Percentiles rank a stretch among this genome's conserved stretches.
These are phyloP conservation scores for Phrynosoma blainvillii DNA, from an alignment of 2,113 vertebrate genomes.

Conservation along the genomic window DNA sequence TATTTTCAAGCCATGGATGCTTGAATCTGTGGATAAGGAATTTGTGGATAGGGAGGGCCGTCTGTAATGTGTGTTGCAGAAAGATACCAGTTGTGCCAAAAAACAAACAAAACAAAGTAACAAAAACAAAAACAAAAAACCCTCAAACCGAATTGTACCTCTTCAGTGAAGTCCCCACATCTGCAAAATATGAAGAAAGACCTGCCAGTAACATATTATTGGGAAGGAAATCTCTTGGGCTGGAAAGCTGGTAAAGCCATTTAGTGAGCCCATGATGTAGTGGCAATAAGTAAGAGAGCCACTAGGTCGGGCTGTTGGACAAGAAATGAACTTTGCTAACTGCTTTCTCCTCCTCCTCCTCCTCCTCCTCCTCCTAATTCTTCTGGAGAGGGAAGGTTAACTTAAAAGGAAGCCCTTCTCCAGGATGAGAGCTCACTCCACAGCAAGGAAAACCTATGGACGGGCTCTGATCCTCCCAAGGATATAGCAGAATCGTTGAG, in stretches of 20 bases:
- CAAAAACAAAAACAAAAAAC: too few relatives aligned
- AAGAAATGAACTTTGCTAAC: constrained; percentile 20
- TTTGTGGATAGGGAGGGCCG: too few relatives aligned
- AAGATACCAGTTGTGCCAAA: too few relatives aligned
- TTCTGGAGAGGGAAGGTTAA: neutral
- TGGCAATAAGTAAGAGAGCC: neutral
- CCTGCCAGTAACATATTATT: neutral
- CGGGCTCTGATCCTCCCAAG: neutral
- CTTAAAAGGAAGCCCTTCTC: neutral
- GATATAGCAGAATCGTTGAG: neutral
- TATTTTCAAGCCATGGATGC: too few relatives aligned
- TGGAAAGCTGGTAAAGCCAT: neutral
- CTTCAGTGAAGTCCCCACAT: neutral
- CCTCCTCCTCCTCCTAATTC: too few relatives aligned
- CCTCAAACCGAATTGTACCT: neutral
- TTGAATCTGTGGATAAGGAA: too few relatives aligned
- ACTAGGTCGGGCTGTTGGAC: constrained; percentile 51
- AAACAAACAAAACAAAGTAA: too few relatives aligned
- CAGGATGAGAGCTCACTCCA: neutral
- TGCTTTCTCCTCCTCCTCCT: neutral
- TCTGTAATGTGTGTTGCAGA: too few relatives aligned
- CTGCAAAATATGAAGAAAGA: neutral
- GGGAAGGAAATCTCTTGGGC: neutral
- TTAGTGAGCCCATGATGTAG: neutral
- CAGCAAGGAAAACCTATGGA: neutral